Percentiles rank a stretch among this genome's conserved stretches.
These are phyloP conservation scores for Papilio helenus DNA, from an alignment of 1,140 invertebrate genomes.

Conservation along the genomic window DNA sequence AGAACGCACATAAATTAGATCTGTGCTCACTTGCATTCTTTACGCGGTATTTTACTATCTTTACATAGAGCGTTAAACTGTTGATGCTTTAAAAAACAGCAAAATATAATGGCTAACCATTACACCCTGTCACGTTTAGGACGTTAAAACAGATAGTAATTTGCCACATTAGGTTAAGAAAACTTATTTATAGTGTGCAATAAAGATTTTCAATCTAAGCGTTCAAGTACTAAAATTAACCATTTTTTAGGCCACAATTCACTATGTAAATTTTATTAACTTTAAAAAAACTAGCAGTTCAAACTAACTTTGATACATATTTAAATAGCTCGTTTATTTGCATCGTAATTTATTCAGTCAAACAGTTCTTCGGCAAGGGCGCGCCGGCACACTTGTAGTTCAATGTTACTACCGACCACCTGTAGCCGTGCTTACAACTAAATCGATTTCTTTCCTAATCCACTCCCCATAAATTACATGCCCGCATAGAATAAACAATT, in stretches of 20 bases:
- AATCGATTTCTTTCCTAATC: slow-evolving; percentile 24
- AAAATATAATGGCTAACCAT: not conserved
- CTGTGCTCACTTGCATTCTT: not conserved
- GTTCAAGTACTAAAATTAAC: not conserved
- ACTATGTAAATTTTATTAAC: not conserved
- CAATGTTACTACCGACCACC: slow-evolving; percentile 47
- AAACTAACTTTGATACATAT: slow-evolving; percentile 8
- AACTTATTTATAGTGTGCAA: not conserved
- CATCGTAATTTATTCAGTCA: slow-evolving; percentile 31
- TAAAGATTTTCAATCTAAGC: not conserved
- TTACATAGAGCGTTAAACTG: not conserved
- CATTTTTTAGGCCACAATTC: not conserved
- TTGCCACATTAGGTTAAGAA: not conserved
- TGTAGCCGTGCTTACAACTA: slow-evolving; percentile 28
- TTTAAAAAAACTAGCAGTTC: not conserved
- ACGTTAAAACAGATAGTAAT: not conserved
- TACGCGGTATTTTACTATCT: not conserved
- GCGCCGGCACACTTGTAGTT: slow-evolving; percentile 45
- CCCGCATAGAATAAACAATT: slow-evolving; percentile 6
- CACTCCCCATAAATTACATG: not conserved
- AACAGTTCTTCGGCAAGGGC: slow-evolving; percentile 8
- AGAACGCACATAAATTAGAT: not conserved
- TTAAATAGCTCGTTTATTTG: slow-evolving; percentile 35
- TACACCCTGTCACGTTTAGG: not conserved
- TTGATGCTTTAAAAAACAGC: not conserved